A percentile compares a stretch with the other conserved stretches of the same genome.
Conservation (phyloP, 2,113 vertebrate genomes). For the Pagrus major region DNA sequence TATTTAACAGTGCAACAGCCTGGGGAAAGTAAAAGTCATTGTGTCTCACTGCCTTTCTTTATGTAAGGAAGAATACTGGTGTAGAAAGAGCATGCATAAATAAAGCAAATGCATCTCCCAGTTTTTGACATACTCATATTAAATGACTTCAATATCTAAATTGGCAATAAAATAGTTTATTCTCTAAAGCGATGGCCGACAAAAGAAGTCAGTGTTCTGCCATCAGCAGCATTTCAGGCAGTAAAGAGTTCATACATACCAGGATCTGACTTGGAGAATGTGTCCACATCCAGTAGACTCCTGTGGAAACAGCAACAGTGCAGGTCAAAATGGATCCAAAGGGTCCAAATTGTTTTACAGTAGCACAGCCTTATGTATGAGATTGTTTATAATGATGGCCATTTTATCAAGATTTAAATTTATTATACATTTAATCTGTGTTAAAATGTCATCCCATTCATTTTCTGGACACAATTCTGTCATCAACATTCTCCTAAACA, state of each 20-base stretch:
- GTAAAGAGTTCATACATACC: conserved; percentile 82
- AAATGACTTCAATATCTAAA: neutral
- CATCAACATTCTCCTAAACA: no score
- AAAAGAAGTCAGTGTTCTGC: neutral
- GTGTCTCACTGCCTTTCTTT: neutral
- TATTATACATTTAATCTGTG: neutral
- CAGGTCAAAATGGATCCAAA: conserved; percentile 6
- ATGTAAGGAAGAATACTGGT: neutral
- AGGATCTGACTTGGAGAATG: conserved; percentile 97
- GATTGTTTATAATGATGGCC: neutral
- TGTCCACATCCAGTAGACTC: conserved; percentile 94
- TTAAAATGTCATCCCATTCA: neutral
- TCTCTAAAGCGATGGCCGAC: neutral
- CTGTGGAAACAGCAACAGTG: conserved; percentile 77
- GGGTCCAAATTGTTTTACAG: neutral
- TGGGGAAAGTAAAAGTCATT: neutral
- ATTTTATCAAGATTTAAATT: neutral
- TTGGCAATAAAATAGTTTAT: neutral
- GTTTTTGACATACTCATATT: neutral
- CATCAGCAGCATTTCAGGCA: neutral
- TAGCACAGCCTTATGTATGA: neutral
- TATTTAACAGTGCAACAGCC: conserved; percentile 20
- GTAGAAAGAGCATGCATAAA: neutral
- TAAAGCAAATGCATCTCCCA: neutral
- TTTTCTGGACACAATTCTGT: no score